phyloP scores from a whole-genome alignment of 2,888 invertebrate genomes.

The Tenthredo mesomela region DNA sequence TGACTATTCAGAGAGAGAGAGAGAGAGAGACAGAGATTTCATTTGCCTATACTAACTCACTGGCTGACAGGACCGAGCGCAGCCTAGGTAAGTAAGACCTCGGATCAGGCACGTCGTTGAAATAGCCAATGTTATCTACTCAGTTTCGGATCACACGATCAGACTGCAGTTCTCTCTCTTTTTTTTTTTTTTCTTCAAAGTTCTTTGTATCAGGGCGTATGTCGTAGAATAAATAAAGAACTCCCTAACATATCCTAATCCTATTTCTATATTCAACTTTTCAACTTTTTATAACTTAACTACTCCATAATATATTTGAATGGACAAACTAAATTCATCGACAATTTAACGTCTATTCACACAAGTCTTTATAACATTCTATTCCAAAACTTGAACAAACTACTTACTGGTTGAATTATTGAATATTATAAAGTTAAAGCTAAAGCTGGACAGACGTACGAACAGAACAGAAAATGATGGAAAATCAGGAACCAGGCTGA shows the following conservation, averaged over 20 bases:
- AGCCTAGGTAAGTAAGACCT: background rate
- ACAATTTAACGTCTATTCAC: background rate
- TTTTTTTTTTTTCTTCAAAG: background rate
- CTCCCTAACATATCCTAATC: background rate
- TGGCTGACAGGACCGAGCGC: background rate
- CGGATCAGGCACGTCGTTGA: background rate
- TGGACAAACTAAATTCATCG: background rate
- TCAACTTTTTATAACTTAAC: background rate
- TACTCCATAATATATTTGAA: background rate
- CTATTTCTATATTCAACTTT: background rate
- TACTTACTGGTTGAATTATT: background rate
- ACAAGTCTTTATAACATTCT: background rate
- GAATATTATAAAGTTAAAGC: background rate
- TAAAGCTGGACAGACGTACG: background rate
- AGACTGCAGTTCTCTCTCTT: background rate
- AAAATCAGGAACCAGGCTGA: background rate
- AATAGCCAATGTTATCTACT: background rate
- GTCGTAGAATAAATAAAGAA: background rate
- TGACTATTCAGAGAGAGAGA: conserved; percentile 17
- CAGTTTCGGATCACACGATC: background rate
- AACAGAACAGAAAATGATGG: background rate
- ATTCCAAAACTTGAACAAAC: background rate
- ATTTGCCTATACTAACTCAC: conserved; percentile 10
- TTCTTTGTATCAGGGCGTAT: background rate
- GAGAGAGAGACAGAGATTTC: background rate